Conservation (phyloP, 2,888 invertebrate genomes). For the Ommatoiulus sabulosus region DNA sequence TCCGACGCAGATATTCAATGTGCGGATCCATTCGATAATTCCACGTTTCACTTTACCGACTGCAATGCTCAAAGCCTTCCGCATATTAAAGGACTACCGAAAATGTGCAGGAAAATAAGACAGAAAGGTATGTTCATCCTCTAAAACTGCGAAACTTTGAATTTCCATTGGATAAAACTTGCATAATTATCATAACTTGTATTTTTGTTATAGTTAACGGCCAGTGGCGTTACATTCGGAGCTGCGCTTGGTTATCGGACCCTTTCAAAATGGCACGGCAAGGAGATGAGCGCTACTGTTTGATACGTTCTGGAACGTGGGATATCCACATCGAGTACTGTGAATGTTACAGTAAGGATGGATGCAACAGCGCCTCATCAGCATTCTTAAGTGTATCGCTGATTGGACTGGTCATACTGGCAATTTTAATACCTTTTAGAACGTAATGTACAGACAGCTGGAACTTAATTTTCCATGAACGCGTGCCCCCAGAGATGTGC, state of each 20-base stretch:
- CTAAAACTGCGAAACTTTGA: background rate
- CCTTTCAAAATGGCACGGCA: slow-evolving; percentile 78
- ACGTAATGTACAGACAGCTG: background rate
- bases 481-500: background rate
- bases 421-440: background rate
- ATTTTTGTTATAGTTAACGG: slow-evolving; percentile 78
- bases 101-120: slow-evolving; percentile 91
- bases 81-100: slow-evolving; percentile 79
- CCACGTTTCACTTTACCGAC: slow-evolving; percentile 86
- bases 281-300: slow-evolving; percentile 89
- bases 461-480: background rate
- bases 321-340: slow-evolving; percentile 95
- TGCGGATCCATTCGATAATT: slow-evolving; percentile 71
- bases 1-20: slow-evolving; percentile 59
- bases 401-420: background rate
- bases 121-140: slow-evolving; percentile 79
- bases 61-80: slow-evolving; percentile 74
- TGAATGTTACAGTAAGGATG: slow-evolving; percentile 90
- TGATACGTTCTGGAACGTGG: slow-evolving; percentile 90
- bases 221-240: slow-evolving; percentile 87
- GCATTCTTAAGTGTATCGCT: background rate
- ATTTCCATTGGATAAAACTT: slow-evolving; percentile 24
- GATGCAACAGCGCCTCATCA: slow-evolving; percentile 79
- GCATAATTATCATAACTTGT: slow-evolving; percentile 53
- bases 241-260: slow-evolving; percentile 90